A percentile compares a stretch with the other conserved stretches of the same genome.
Conservation (phyloP, 1,140 invertebrate genomes). For the Yoshiicerus persimilis region DNA sequence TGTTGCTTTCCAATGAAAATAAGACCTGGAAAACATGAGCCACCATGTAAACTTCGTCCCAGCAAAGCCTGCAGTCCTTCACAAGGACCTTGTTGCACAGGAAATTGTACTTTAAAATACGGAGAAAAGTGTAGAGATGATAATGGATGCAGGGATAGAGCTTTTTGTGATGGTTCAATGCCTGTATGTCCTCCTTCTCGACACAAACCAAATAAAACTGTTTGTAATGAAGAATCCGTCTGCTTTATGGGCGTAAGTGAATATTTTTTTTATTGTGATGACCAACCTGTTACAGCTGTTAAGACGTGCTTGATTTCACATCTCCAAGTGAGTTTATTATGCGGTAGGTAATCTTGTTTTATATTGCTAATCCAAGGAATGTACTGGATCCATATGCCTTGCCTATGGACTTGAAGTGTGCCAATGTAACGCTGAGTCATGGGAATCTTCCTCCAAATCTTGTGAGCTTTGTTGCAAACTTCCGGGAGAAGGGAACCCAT, state of each 20-base stretch:
- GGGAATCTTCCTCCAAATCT: constrained; percentile 77
- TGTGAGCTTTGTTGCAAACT: constrained; percentile 88
- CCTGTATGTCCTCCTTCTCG: constrained; percentile 85
- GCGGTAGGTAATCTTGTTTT: no score
- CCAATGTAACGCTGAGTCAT: constrained; percentile 77
- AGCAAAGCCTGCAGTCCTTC: constrained; percentile 76
- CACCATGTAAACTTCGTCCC: constrained; percentile 79
- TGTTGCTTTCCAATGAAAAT: constrained; percentile 91
- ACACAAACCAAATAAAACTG: constrained; percentile 90
- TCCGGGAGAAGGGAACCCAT: constrained; percentile 76
- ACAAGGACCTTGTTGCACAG: constrained; percentile 94
- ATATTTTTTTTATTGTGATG: no score
- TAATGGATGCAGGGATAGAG: constrained; percentile 87
- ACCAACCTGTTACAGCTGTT: no score
- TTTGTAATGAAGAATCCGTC: constrained; percentile 85
- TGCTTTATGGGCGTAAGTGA: constrained; percentile 88
- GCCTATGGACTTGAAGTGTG: constrained; percentile 94
- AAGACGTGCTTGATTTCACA: no score
- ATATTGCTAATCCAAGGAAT: constrained; percentile 74
- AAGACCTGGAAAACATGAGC: constrained; percentile 71
- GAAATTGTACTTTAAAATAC: constrained; percentile 79
- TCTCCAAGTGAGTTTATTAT: no score
- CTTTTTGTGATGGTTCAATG: constrained; percentile 81
- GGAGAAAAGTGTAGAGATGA: constrained; percentile 88
- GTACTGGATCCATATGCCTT: constrained; percentile 88